These are phyloP conservation scores for Busseola fusca DNA, from an alignment of 2,888 invertebrate genomes.

Conservation along the genomic window DNA sequence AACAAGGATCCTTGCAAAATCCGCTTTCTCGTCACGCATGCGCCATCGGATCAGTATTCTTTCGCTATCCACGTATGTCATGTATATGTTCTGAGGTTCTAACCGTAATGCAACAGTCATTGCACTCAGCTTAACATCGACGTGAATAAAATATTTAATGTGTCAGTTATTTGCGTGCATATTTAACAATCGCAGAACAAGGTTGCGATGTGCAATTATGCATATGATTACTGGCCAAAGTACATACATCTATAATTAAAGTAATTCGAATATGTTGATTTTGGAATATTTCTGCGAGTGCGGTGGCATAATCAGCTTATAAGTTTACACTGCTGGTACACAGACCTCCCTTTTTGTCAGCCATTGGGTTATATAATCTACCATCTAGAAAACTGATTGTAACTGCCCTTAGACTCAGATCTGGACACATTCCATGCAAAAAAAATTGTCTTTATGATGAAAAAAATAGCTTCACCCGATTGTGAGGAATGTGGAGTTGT, in stretches of 20 bases:
- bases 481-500: no score
- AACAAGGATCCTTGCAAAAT: conserved; percentile 49
- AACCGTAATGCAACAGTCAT: conserved; percentile 63
- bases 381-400: no score
- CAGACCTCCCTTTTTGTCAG: no score
- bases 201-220: conserved; percentile 68
- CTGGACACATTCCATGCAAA: no score
- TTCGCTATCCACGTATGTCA: conserved; percentile 55
- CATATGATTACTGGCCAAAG: conserved; percentile 61
- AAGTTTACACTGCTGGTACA: not conserved
- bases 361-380: no score
- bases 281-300: conserved; percentile 23
- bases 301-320: not conserved
- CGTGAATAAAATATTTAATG: conserved; percentile 67
- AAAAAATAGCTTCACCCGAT: no score
- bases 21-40: conserved; percentile 59
- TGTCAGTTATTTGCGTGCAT: conserved; percentile 53
- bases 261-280: conserved; percentile 51
- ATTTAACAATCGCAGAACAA: conserved; percentile 66
- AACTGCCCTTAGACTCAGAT: no score
- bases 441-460: no score
- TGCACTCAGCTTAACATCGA: conserved; percentile 59
- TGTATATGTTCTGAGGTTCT: conserved; percentile 45
- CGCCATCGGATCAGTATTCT: conserved; percentile 56
- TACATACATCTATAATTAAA: conserved; percentile 62